Conservation (phyloP, 2,113 vertebrate species). For the Cavia porcellus region DNA sequence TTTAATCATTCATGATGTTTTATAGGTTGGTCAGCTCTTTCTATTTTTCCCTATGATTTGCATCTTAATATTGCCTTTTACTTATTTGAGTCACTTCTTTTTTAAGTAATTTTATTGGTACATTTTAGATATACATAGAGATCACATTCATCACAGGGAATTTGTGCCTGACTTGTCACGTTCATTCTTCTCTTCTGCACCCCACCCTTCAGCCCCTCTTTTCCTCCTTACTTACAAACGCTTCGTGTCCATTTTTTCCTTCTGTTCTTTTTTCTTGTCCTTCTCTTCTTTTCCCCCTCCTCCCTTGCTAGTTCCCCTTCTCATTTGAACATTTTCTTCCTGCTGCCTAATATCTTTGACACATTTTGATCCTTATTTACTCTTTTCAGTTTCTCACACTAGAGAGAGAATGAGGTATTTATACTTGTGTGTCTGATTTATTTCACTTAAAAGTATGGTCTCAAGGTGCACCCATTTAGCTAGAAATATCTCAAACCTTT, state of each 20-base stretch:
- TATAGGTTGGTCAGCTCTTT: not conserved
- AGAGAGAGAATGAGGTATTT: too few relatives aligned
- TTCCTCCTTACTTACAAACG: not conserved
- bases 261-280: not conserved
- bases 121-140: not conserved
- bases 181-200: not conserved
- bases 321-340: not conserved
- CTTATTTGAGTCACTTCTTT: not conserved
- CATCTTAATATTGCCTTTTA: not conserved
- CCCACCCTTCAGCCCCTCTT: not conserved
- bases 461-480: not conserved
- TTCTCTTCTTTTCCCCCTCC: not conserved
- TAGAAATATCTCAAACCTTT: not conserved
- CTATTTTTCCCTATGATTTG: slow-evolving; percentile 10
- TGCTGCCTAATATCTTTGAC: not conserved
- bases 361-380: not conserved
- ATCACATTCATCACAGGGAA: not conserved
- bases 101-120: not conserved
- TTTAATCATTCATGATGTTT: slow-evolving; percentile 36
- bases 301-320: not conserved
- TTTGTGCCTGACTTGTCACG: not conserved
- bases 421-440: too few relatives aligned
- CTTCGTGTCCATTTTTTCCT: not conserved
- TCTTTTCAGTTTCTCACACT: too few relatives aligned
- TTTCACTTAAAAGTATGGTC: not conserved